Conservation (phyloP, 2,797 vertebrate genomes). For the Bovichtus diacanthus region DNA sequence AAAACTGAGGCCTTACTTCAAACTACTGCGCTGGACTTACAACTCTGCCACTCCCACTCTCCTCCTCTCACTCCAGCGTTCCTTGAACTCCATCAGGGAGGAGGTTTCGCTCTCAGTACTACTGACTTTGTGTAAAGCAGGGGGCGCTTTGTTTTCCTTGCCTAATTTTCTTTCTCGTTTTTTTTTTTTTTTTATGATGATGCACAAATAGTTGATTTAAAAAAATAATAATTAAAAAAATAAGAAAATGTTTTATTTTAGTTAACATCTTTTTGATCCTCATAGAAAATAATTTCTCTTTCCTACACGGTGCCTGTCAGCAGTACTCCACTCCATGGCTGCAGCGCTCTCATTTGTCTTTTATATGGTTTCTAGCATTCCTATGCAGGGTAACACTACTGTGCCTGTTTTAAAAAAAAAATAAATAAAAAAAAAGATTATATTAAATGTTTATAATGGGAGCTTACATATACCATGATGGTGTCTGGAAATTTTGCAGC, state of each 20-base stretch:
- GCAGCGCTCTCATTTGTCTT: constrained; percentile 65
- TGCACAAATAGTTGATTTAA: constrained; percentile 88
- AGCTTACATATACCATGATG: constrained; percentile 68
- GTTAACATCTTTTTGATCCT: constrained; percentile 70
- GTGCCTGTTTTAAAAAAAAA: constrained; percentile 87
- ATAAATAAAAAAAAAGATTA: constrained; percentile 62
- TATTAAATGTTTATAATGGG: constrained; percentile 79
- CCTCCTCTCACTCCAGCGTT: constrained; percentile 63
- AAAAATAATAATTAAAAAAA: no score
- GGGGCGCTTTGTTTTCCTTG: constrained; percentile 78
- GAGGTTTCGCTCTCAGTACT: constrained; percentile 88
- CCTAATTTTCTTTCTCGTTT: constrained; percentile 80
- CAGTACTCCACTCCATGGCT: constrained; percentile 72
- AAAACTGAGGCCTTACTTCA: constrained; percentile 92
- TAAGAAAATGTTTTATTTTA: constrained; percentile 83
- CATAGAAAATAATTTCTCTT: background rate
- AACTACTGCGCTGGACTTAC: constrained; percentile 92
- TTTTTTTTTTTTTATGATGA: constrained; percentile 85
- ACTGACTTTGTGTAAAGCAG: constrained; percentile 94
- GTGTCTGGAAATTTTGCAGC: constrained; percentile 77
- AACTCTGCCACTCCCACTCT: constrained; percentile 22
- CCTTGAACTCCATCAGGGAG: constrained; percentile 51
- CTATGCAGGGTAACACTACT: constrained; percentile 90
- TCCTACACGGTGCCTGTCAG: constrained; percentile 64
- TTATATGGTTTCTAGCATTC: constrained; percentile 83